phyloP scores from a whole-genome alignment of 2,888 invertebrate genomes.

The Carterocephalus palaemon region DNA sequence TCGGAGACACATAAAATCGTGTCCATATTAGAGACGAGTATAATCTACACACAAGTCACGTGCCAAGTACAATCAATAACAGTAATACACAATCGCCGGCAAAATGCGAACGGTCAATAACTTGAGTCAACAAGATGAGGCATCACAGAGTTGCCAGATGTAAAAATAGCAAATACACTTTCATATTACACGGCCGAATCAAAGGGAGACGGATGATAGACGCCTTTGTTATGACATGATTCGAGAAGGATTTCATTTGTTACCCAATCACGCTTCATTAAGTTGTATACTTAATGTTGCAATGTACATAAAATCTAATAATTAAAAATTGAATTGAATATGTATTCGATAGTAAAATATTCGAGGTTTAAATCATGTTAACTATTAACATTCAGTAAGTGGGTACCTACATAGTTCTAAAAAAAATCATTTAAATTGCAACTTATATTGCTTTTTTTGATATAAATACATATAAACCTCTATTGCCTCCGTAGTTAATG shows the following conservation, averaged over 20 bases:
- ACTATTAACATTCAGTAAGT: too few relatives aligned
- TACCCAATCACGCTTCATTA: background rate
- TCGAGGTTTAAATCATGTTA: too few relatives aligned
- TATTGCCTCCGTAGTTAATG: too few relatives aligned
- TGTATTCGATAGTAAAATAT: too few relatives aligned
- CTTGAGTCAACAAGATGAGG: conserved; percentile 67
- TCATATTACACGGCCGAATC: conserved; percentile 19
- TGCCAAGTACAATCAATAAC: conserved; percentile 73
- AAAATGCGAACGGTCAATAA: conserved; percentile 72
- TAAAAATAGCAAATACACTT: conserved; percentile 29
- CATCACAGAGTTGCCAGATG: conserved; percentile 49
- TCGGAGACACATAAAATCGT: conserved; percentile 40
- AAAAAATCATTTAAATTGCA: background rate
- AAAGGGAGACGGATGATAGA: conserved; percentile 12
- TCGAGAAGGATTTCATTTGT: conserved; percentile 3
- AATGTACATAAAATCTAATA: too few relatives aligned
- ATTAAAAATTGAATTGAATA: too few relatives aligned
- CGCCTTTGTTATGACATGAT: conserved; percentile 14
- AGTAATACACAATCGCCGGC: conserved; percentile 73
- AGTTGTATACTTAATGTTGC: too few relatives aligned
- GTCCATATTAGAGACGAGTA: conserved; percentile 54
- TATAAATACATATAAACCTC: too few relatives aligned
- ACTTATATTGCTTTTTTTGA: too few relatives aligned
- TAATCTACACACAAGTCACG: conserved; percentile 74
- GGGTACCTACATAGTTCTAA: conserved; percentile 1